Base-by-base conservation (phyloP, 2,113 vertebrate species). In the Sinocyclocheilus grahami region DNA sequence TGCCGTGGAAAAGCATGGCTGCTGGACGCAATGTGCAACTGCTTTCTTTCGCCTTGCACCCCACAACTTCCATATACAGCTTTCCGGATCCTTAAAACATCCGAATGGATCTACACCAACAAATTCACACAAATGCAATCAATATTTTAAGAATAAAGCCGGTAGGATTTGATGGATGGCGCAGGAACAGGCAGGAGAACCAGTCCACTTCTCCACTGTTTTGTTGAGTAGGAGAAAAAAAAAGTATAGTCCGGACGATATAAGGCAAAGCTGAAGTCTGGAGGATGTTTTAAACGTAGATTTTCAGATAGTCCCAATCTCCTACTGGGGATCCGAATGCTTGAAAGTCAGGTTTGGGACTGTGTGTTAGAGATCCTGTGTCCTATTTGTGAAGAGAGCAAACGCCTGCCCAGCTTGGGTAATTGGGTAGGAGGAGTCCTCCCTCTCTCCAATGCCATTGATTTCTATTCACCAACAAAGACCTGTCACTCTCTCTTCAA, bases 1-100 rank as follows among this genome's bases (percentile, higher is more conserved):
- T 99, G 91, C 98, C 98, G 96, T 99, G 98, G 96, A 99, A 99
- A 95, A 99, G 98, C 98, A 99, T 99, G 96, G 97, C 98, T 98
- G 97, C 96, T 95, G 97, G 96, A 94, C 97, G 97, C 96, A 98
- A 98, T 94, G 96, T 97, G 96, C 97, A 98, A 96, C 96, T 96
- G 94, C 95, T 96, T 95, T 97, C 97, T 97, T 97, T 97, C 93
- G 96, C 95, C 95, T 97, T 96, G 96, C 97, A 96, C 96, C 96
- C 96, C 94, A 99, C 97, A 96, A 99, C 97, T 98, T 99, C 98
- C 98, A 99, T 99, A 98, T 96, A 98, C 96, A 92, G 96, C 90
- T 88, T 91, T 95, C 93, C 91, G 93, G 91, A 94, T 93, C 94
- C 94, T 96, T 95, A 96, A 95, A 94, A 93, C 97, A 96, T 95